Conservation (phyloP, 2,888 invertebrate genomes). For the Lepidochitona cinerea region DNA sequence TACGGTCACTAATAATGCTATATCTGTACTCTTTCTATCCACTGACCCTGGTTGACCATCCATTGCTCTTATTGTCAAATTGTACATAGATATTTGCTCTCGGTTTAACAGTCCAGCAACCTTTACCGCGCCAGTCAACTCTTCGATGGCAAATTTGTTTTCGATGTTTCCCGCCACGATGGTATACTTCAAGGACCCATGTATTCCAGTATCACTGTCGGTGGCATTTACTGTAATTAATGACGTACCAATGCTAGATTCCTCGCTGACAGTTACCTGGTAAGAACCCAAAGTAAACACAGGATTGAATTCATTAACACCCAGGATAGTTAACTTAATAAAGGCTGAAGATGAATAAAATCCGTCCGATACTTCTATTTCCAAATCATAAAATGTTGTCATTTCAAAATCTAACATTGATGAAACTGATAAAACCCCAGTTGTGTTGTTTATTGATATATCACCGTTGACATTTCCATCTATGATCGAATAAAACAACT, state of each 20-base stretch:
- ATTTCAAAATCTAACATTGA: background rate
- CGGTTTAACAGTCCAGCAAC: slow-evolving; percentile 36
- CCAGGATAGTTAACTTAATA: background rate
- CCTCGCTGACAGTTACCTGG: slow-evolving; percentile 34
- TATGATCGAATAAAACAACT: background rate
- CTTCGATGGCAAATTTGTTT: slow-evolving; percentile 11
- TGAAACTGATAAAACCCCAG: background rate
- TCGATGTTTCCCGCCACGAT: slow-evolving; percentile 10
- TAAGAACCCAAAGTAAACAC: slow-evolving; percentile 30
- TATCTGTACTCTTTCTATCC: background rate
- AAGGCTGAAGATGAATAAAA: background rate
- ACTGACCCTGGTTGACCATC: background rate
- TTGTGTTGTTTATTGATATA: slow-evolving; percentile 17
- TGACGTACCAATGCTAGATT: slow-evolving; percentile 5
- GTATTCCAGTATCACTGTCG: slow-evolving; percentile 37
- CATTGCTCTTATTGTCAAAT: slow-evolving; percentile 21
- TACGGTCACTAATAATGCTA: slow-evolving; percentile 10
- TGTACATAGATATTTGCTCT: slow-evolving; percentile 29
- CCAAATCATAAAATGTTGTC: background rate
- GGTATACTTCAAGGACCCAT: slow-evolving; percentile 29
- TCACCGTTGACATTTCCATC: background rate
- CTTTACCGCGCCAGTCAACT: slow-evolving; percentile 34
- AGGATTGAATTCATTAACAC: background rate
- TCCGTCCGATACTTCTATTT: background rate
- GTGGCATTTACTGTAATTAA: slow-evolving; percentile 35